phyloP scores from a whole-genome alignment of 2,888 invertebrate genomes.

The Pheosia gnoma region DNA sequence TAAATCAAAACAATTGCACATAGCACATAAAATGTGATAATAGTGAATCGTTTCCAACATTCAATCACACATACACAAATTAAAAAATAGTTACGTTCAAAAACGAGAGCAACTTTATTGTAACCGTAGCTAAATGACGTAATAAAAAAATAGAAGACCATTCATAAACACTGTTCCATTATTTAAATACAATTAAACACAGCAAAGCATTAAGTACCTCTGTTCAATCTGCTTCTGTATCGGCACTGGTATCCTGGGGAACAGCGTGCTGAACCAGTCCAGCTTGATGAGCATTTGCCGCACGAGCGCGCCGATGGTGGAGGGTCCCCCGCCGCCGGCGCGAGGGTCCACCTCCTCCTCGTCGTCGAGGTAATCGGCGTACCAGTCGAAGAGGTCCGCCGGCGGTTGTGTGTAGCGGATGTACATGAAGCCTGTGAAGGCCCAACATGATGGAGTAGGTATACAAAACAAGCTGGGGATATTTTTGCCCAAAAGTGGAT shows the following conservation, averaged over 20 bases:
- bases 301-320: conserved; percentile 96
- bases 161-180: neutral
- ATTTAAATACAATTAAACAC: neutral
- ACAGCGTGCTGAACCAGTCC: conserved; percentile 99
- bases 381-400: conserved; percentile 98
- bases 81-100: too few relatives aligned
- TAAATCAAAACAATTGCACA: conserved; percentile 7
- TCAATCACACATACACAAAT: too few relatives aligned
- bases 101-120: too few relatives aligned
- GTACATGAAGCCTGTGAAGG: conserved; percentile 86
- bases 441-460: conserved; percentile 15
- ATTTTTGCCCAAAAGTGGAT: too few relatives aligned
- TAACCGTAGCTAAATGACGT: too few relatives aligned
- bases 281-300: conserved; percentile 97
- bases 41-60: neutral
- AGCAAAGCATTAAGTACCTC: conserved; percentile 71
- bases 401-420: conserved; percentile 98
- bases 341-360: conserved; percentile 99
- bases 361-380: conserved; percentile 97
- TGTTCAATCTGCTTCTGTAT: conserved; percentile 96
- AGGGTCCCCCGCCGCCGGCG: conserved; percentile 97
- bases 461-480: neutral
- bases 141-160: too few relatives aligned
- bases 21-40: conserved; percentile 3
- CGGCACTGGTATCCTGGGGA: conserved; percentile 99